phyloP scores from a whole-genome alignment of 2,113 vertebrate genomes.

The Papio anubis region DNA sequence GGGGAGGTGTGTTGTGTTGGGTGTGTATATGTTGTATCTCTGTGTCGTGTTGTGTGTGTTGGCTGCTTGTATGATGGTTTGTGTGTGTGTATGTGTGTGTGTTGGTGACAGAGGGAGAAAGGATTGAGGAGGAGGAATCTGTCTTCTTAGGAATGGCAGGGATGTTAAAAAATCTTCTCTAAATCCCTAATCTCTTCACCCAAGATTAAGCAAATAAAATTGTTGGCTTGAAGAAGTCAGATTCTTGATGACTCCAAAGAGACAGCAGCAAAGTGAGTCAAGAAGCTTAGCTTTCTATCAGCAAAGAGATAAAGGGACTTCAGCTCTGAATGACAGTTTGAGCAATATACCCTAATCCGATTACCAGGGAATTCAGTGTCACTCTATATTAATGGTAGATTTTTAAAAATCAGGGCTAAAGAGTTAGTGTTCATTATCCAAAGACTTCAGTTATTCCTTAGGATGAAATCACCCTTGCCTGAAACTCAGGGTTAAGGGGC shows the following conservation, averaged over 20 bases:
- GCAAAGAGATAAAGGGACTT: conserved; percentile 46
- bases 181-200: conserved; percentile 69
- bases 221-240: conserved; percentile 68
- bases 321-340: conserved; percentile 76
- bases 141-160: conserved; percentile 27
- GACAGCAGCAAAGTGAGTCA: background rate
- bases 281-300: conserved; percentile 60
- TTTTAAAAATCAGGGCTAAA: conserved; percentile 46
- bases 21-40: background rate
- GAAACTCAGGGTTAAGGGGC: background rate
- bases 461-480: conserved; percentile 30
- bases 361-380: conserved; percentile 80
- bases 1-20: background rate
- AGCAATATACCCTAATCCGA: conserved; percentile 83
- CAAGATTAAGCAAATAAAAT: conserved; percentile 69
- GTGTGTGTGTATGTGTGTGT: background rate
- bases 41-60: background rate
- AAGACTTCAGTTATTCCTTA: conserved; percentile 20
- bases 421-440: conserved; percentile 47
- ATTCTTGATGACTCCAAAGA: conserved; percentile 47
- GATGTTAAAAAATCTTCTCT: conserved; percentile 48
- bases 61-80: background rate
- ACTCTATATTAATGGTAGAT: conserved; percentile 58
- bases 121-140: background rate
- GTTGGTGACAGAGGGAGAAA: background rate